Conservation (phyloP, 1,140 invertebrate species). For the Trachymyrmex septentrionalis region DNA sequence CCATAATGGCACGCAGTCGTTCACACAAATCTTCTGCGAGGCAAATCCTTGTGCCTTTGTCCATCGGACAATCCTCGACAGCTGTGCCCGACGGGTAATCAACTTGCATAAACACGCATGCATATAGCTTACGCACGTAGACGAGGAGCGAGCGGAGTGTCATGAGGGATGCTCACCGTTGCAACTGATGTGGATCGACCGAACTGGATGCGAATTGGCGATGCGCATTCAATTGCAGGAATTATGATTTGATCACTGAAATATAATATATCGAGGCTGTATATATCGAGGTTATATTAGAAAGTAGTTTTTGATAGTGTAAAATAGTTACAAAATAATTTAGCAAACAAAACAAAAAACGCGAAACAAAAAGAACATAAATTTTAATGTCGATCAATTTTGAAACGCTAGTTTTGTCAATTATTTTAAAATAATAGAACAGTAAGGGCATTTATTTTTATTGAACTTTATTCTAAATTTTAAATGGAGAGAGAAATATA, state of each 20-base stretch:
- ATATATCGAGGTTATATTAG: neutral
- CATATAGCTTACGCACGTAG: conserved; percentile 46
- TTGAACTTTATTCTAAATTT: neutral
- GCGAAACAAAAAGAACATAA: neutral
- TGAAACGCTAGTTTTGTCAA: neutral
- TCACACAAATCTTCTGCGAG: conserved; percentile 54
- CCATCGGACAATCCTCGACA: conserved; percentile 56
- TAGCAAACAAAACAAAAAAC: too few species aligned
- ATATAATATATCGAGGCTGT: neutral
- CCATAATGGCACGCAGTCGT: conserved; percentile 44
- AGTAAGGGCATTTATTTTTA: neutral
- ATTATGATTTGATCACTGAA: conserved; percentile 22
- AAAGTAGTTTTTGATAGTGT: neutral
- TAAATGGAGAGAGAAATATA: neutral
- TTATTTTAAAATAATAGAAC: too few species aligned
- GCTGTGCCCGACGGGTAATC: conserved; percentile 59
- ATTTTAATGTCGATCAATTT: neutral
- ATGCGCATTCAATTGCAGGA: conserved; percentile 45
- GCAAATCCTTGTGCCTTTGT: conserved; percentile 58
- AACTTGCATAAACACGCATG: conserved; percentile 61
- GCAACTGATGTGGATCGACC: conserved; percentile 58
- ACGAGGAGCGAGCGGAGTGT: conserved; percentile 12
- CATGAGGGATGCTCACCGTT: conserved; percentile 54
- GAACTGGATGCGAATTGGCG: conserved; percentile 32
- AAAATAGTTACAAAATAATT: neutral